Conservation (phyloP, 2,888 invertebrate species). For the Dynastes maya region DNA sequence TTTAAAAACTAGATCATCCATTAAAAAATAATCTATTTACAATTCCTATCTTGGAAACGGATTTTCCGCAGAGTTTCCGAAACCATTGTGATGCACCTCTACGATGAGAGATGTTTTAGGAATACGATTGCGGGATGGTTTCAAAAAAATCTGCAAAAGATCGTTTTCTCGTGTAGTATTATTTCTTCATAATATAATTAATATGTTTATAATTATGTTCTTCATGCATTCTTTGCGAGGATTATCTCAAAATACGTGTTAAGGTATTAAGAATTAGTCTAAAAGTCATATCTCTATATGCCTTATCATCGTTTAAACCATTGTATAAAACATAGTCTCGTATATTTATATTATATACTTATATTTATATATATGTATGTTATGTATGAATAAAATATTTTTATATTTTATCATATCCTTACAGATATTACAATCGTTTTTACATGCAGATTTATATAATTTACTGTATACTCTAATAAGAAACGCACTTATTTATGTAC, state of each 20-base stretch:
- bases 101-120: conserved; percentile 10
- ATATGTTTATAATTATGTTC: conserved; percentile 21
- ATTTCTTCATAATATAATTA: background rate
- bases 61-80: conserved; percentile 21
- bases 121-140: conserved; percentile 11
- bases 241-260: conserved; percentile 46
- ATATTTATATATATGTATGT: too few relatives aligned
- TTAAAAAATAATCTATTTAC: conserved; percentile 47
- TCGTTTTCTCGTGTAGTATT: background rate
- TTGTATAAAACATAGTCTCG: conserved; percentile 51
- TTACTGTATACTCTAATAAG: conserved; percentile 17
- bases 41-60: conserved; percentile 20
- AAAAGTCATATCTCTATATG: conserved; percentile 18
- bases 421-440: conserved; percentile 47
- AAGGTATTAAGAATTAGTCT: conserved; percentile 36
- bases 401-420: conserved; percentile 30
- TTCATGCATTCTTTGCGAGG: conserved; percentile 47
- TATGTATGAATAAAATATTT: conserved; percentile 47
- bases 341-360: background rate
- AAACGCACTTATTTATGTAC: conserved; percentile 33
- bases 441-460: conserved; percentile 47
- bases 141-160: conserved; percentile 23
- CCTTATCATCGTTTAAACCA: conserved; percentile 40
- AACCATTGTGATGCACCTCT: background rate
- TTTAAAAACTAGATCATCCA: conserved; percentile 39